These are phyloP conservation scores for Machaerirhynchus nigripectus DNA, from an alignment of 2,113 vertebrate genomes.

Conservation along the genomic window DNA sequence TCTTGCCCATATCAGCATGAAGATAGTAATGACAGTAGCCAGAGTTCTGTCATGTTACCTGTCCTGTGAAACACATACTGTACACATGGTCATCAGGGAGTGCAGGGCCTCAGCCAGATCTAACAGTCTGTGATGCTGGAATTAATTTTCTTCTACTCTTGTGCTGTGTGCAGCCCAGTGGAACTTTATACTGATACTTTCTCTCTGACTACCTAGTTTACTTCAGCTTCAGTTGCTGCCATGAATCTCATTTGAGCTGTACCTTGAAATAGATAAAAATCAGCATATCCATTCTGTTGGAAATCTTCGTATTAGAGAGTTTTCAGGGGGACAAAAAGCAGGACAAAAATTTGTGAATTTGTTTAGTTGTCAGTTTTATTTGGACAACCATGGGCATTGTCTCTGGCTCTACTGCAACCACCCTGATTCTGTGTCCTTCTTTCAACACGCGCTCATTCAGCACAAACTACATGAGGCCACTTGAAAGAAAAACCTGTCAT, in stretches of 20 bases:
- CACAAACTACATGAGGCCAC: neutral
- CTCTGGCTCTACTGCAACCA: fast-evolving
- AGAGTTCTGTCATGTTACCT: neutral
- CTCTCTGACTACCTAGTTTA: neutral
- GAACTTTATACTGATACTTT: neutral
- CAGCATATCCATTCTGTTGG: neutral
- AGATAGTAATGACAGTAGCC: neutral
- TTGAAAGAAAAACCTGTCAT: neutral
- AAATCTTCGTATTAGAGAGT: neutral
- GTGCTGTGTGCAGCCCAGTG: neutral
- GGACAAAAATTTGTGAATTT: neutral
- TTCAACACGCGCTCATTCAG: fast-evolving
- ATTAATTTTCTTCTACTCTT: neutral
- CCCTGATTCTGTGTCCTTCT: neutral
- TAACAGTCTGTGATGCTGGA: neutral
- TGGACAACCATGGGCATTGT: neutral
- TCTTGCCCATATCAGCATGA: neutral
- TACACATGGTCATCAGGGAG: neutral
- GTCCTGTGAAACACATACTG: neutral
- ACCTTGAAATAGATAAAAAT: neutral
- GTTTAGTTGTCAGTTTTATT: neutral
- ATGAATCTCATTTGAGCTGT: neutral
- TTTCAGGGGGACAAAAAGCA: neutral
- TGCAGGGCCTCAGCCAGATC: neutral
- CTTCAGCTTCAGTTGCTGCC: neutral